Conservation (phyloP, 2,888 invertebrate genomes). For the Melipona bicolor region DNA sequence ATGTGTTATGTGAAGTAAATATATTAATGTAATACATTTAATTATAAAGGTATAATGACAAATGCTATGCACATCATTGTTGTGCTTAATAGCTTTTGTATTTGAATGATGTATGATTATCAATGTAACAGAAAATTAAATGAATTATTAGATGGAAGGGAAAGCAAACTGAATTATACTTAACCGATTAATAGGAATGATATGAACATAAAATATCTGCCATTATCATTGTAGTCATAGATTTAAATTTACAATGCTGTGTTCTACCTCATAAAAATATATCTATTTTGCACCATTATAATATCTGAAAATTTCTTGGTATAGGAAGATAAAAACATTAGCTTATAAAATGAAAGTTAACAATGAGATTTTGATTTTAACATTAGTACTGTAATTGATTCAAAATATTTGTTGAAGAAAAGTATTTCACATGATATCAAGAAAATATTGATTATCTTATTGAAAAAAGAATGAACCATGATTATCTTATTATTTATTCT, state of each 20-base stretch:
- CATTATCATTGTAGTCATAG: slow-evolving; percentile 64
- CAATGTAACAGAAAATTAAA: slow-evolving; percentile 28
- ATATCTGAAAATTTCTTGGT: slow-evolving; percentile 33
- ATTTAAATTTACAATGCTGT: slow-evolving; percentile 44
- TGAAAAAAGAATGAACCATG: slow-evolving; percentile 17
- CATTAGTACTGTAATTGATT: slow-evolving; percentile 11
- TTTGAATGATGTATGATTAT: slow-evolving; percentile 40
- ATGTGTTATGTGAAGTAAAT: slow-evolving; percentile 64
- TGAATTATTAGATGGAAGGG: not conserved
- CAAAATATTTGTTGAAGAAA: not conserved
- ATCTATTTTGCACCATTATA: slow-evolving; percentile 52
- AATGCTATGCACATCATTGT: slow-evolving; percentile 48
- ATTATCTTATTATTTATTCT: slow-evolving; percentile 29
- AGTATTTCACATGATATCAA: slow-evolving; percentile 4
- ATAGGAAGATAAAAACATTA: slow-evolving; percentile 42
- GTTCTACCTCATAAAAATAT: slow-evolving; percentile 61
- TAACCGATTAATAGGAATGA: slow-evolving; percentile 25
- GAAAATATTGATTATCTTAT: slow-evolving; percentile 25
- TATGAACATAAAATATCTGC: slow-evolving; percentile 66
- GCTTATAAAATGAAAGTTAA: slow-evolving; percentile 30
- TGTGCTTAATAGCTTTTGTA: slow-evolving; percentile 42
- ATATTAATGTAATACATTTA: slow-evolving; percentile 67
- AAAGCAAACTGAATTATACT: slow-evolving; percentile 11
- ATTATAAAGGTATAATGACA: slow-evolving; percentile 65
- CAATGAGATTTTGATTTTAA: slow-evolving; percentile 23